These are phyloP conservation scores for Fissipunctia ypsillon DNA, from an alignment of 2,888 invertebrate genomes.

Conservation along the genomic window DNA sequence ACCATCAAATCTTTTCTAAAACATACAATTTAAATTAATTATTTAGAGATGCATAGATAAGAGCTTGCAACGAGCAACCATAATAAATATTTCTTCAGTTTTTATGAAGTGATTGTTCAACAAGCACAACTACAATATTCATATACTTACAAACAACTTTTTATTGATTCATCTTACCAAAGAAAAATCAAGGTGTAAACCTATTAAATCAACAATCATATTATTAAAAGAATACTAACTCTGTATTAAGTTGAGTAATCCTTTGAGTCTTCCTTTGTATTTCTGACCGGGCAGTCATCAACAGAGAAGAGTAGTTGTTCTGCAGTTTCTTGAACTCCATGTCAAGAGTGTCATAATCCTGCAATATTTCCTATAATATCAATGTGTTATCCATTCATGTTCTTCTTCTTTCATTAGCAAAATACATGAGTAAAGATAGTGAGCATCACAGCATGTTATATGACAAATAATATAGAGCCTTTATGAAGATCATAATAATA, in stretches of 20 bases:
- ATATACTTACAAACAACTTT: no score
- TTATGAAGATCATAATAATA: not conserved
- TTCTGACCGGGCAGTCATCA: constrained; percentile 84
- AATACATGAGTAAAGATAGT: not conserved
- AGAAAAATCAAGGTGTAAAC: not conserved
- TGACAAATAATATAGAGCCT: not conserved
- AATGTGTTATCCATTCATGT: constrained; percentile 82
- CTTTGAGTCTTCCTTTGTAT: constrained; percentile 83
- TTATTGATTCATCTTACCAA: not conserved
- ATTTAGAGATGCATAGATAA: not conserved
- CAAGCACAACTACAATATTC: not conserved
- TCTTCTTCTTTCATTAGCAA: constrained; percentile 18
- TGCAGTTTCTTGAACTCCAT: constrained; percentile 80
- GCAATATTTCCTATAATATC: constrained; percentile 87
- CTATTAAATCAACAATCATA: not conserved
- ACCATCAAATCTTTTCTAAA: constrained; percentile 83
- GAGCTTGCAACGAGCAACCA: not conserved
- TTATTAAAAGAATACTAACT: constrained; percentile 78
- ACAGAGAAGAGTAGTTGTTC: constrained; percentile 83
- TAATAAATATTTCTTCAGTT: not conserved
- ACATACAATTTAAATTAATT: constrained; percentile 49
- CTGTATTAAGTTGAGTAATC: constrained; percentile 81
- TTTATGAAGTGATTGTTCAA: not conserved
- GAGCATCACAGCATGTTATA: not conserved
- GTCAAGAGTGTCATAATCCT: constrained; percentile 84